Conservation (phyloP, 2,888 invertebrate genomes). For the Lasioglossum figueresi region DNA sequence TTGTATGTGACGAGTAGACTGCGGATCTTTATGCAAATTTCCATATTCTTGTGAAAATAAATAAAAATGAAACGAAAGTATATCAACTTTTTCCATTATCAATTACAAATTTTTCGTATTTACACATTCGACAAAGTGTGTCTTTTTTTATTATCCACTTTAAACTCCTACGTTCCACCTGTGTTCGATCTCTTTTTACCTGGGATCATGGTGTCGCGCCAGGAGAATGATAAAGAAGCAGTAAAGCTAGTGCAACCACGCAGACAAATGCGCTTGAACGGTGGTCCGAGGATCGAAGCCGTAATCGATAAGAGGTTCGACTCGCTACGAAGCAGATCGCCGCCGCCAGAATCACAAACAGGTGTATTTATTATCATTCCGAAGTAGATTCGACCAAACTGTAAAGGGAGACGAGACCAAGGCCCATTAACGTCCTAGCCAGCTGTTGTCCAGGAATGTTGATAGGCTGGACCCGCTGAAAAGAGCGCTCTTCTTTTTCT, state of each 20-base stretch:
- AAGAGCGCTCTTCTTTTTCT: conserved; percentile 15
- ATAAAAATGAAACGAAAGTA: no score
- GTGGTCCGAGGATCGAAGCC: not conserved
- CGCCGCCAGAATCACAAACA: not conserved
- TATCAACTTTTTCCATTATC: no score
- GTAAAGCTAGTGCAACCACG: not conserved
- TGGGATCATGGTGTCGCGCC: not conserved
- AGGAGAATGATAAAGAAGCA: not conserved
- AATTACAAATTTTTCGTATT: not conserved
- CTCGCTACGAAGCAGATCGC: not conserved
- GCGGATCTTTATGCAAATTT: no score
- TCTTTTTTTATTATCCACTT: not conserved
- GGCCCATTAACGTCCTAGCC: conserved; percentile 49
- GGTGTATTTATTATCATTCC: conserved; percentile 35
- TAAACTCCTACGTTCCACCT: no score
- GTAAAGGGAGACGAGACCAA: conserved; percentile 27
- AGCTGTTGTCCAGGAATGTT: conserved; percentile 65
- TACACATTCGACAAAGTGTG: not conserved
- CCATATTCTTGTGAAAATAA: no score
- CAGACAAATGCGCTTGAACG: not conserved
- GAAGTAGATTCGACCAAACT: conserved; percentile 29
- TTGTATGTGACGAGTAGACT: no score
- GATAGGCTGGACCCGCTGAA: conserved; percentile 56
- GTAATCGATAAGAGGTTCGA: not conserved
- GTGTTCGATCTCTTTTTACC: not conserved